Evolutionary conservation across 64 coral and sea anemone genomes (phyloP), one percentile per base, ranked within the genome.

Genomic region (Montipora capricornis): DNA sequence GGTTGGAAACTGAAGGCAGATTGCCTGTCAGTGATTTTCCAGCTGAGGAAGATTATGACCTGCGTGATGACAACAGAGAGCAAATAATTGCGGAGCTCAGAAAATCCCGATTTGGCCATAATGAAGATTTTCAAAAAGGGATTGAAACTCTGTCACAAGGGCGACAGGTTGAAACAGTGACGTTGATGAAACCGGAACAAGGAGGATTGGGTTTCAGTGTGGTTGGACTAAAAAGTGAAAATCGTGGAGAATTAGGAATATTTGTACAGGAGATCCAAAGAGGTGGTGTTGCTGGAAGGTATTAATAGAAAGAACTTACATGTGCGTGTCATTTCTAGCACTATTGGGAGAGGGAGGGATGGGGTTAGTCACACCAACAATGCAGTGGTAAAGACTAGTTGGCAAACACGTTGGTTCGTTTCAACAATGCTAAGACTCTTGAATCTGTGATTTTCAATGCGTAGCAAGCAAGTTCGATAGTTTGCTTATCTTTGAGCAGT

Each of bases 141-240:
- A 91, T 99, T 44, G 94, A 94, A 78, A 84, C 89, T 3, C 78
- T 99, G 8, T 90, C 98, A 44, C 98, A 99, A 50, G 98, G 98
- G 5, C 76, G 98, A 10, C 92, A 99, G 47, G 78, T 99, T 53
- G 98, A 99, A 16, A 95, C 87, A 46, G 92, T 99, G 61, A 87
- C 89, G 2, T 78, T 99, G 19, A 88, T 84, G 51, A 99, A 99
- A 51, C 98, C 98, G 71, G 98, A 95, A 7, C 91, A 90, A 24
- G 95, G 84, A 69, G 98, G 98, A 7, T 74, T 99, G 62, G 98
- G 98, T 52, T 99, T 99, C 64, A 99, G 98, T 94, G 98, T 99
- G 82, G 98, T 99, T 51, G 98, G 98, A 74, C 70, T 99, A 5
- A 99, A 99, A 57, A 99, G 98, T 89, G 95, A 99, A 61, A 99